These are phyloP conservation scores for Drosophila littoralis DNA, from an alignment of 1,140 invertebrate genomes.

Conservation along the genomic window DNA sequence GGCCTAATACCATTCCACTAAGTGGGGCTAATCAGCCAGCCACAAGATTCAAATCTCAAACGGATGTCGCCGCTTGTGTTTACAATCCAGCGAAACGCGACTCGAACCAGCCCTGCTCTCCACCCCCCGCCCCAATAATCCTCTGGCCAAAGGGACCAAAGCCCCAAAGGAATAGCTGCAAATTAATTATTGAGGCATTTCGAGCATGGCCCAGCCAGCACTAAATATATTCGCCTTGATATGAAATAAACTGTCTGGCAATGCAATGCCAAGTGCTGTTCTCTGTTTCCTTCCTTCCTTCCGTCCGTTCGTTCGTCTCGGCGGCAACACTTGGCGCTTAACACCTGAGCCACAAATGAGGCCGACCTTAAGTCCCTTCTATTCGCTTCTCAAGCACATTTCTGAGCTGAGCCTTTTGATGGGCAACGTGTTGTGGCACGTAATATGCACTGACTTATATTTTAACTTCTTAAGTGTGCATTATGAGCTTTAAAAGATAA, in stretches of 20 bases:
- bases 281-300: neutral
- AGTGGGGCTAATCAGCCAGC: conserved; percentile 77
- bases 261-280: conserved; percentile 14
- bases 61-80: conserved; percentile 71
- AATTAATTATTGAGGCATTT: conserved; percentile 75
- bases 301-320: neutral
- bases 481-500: no score
- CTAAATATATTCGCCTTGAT: conserved; percentile 47
- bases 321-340: neutral
- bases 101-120: neutral
- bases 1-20: conserved; percentile 80
- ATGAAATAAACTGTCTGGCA: conserved; percentile 60
- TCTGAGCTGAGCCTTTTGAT: no score
- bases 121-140: neutral
- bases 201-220: neutral
- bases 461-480: no score
- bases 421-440: no score
- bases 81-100: conserved; percentile 40
- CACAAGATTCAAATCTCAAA: conserved; percentile 76
- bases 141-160: conserved; percentile 2
- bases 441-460: no score
- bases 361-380: neutral
- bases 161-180: conserved; percentile 40
- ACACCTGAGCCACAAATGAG: conserved; percentile 5
- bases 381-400: neutral